Percentiles rank a stretch among this genome's conserved stretches.
phyloP scores from a whole-genome alignment of 2,113 vertebrate genomes.

The Lichenostomus cassidix region DNA sequence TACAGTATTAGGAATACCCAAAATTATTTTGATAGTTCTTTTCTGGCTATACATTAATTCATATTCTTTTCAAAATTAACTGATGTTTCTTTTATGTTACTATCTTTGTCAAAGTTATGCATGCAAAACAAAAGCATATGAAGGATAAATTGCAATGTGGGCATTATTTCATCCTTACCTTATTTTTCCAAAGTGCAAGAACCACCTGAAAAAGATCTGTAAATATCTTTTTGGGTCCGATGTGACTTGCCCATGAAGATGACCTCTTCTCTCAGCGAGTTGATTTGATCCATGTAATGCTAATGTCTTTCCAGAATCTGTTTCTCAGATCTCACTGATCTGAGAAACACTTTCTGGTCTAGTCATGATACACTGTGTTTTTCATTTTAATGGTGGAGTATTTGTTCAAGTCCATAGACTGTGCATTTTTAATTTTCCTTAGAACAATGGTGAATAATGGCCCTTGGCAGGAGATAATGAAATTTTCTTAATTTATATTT shows the following conservation, averaged over 20 bases:
- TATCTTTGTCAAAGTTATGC: not conserved
- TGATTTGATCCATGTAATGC: not conserved
- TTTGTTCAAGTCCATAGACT: conserved; percentile 77
- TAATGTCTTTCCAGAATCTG: not conserved
- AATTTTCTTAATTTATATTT: conserved; percentile 89
- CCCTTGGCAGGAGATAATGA: conserved; percentile 84
- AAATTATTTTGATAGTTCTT: not conserved
- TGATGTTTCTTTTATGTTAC: not conserved
- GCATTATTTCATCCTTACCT: not conserved
- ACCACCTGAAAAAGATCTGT: not conserved
- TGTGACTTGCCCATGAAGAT: not conserved
- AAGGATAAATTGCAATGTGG: not conserved
- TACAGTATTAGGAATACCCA: not conserved
- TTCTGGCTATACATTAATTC: not conserved
- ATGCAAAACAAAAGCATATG: not conserved
- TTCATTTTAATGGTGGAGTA: conserved; percentile 68
- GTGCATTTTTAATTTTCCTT: conserved; percentile 80
- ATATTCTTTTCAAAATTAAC: not conserved
- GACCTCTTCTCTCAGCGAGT: not conserved
- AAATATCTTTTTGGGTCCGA: not conserved
- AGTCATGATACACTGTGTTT: conserved; percentile 58
- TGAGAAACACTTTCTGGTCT: conserved; percentile 54
- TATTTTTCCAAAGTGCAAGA: not conserved
- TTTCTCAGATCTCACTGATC: conserved; percentile 31
- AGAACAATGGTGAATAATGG: conserved; percentile 81